Conservation (phyloP, 2,888 invertebrate genomes). For the Ormyrus labotus region DNA sequence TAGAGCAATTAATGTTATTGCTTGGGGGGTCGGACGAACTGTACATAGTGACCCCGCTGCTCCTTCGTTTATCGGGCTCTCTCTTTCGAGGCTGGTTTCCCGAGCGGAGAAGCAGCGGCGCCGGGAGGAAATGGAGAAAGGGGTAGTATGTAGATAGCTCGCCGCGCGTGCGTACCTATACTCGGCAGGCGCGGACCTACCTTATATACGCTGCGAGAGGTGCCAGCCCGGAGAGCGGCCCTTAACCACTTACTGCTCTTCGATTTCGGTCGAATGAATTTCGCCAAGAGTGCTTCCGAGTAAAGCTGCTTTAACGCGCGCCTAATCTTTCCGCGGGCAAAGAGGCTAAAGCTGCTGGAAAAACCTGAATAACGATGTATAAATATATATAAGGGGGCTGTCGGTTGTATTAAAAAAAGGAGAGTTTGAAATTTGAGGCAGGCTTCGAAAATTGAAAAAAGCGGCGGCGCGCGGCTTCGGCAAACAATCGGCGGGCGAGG, state of each 20-base stretch:
- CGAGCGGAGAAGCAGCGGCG: slow-evolving; percentile 32
- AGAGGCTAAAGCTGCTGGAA: too few relatives aligned
- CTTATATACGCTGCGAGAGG: not conserved
- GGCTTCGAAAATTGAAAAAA: too few relatives aligned
- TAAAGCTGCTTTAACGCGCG: too few relatives aligned
- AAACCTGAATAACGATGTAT: too few relatives aligned
- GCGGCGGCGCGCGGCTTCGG: too few relatives aligned
- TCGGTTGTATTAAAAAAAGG: too few relatives aligned
- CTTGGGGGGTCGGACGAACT: slow-evolving; percentile 60
- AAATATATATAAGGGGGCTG: too few relatives aligned
- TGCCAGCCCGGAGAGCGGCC: not conserved
- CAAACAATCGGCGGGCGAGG: too few relatives aligned
- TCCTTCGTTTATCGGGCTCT: slow-evolving; percentile 55
- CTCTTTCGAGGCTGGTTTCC: slow-evolving; percentile 35
- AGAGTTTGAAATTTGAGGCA: too few relatives aligned
- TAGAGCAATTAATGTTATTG: slow-evolving; percentile 73
- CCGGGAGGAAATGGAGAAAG: slow-evolving; percentile 57
- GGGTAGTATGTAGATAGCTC: slow-evolving; percentile 61
- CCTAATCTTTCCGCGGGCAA: too few relatives aligned
- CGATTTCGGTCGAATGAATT: too few relatives aligned
- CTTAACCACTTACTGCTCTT: slow-evolving; percentile 40
- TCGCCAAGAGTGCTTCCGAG: too few relatives aligned
- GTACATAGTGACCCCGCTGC: slow-evolving; percentile 50
- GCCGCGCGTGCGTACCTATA: not conserved
- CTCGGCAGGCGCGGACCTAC: not conserved